These are phyloP conservation scores for Pangasius djambal DNA, from an alignment of 2,797 vertebrate species.

Conservation along the genomic window DNA sequence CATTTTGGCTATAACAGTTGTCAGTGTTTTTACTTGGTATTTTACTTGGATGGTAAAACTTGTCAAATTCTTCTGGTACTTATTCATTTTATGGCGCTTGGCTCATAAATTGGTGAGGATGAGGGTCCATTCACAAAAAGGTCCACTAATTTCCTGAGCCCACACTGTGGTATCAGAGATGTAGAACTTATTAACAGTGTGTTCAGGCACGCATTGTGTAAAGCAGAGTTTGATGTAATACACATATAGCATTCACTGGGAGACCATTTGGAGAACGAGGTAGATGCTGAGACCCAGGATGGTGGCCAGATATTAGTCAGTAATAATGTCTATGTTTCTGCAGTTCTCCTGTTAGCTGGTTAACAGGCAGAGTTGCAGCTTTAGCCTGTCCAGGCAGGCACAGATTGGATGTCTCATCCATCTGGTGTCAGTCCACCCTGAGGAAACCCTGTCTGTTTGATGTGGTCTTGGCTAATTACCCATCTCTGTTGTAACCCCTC, in stretches of 20 bases:
- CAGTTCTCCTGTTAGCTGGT: constrained; percentile 27
- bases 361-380: constrained; percentile 30
- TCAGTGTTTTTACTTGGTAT: background rate
- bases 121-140: background rate
- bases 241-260: background rate
- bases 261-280: background rate
- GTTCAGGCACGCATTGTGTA: background rate
- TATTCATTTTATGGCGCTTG: background rate
- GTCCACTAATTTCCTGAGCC: background rate
- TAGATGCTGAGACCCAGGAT: background rate
- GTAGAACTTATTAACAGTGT: background rate
- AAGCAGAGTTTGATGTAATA: background rate
- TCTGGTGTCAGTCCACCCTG: constrained; percentile 49
- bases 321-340: constrained; percentile 18
- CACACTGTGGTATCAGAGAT: background rate
- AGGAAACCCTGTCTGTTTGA: constrained; percentile 54
- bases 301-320: constrained; percentile 33
- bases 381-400: constrained; percentile 58
- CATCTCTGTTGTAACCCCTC: constrained; percentile 29
- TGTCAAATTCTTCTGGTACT: background rate
- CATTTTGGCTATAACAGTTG: background rate
- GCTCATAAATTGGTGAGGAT: background rate
- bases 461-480: constrained; percentile 47
- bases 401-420: constrained; percentile 48
- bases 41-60: background rate